These are phyloP conservation scores for Gerris buenoi DNA, from an alignment of 1,140 invertebrate species.

Conservation along the genomic window DNA sequence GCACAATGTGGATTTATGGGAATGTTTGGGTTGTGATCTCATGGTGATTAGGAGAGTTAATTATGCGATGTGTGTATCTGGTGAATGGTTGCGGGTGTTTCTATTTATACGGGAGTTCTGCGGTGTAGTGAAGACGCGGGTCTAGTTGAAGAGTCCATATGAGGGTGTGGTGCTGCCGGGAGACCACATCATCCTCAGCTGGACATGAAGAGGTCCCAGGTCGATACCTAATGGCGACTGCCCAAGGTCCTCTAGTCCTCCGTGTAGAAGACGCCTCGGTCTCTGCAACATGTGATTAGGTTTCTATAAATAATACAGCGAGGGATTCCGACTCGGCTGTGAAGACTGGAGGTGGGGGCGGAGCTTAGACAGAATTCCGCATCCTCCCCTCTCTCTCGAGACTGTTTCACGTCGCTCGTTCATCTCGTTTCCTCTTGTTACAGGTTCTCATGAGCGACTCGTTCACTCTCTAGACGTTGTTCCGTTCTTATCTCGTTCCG, in stretches of 20 bases:
- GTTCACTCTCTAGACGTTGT: background rate
- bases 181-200: too few species aligned
- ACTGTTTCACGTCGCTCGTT: background rate
- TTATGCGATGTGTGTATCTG: too few species aligned
- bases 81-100: too few species aligned
- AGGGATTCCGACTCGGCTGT: too few species aligned
- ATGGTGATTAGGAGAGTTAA: too few species aligned
- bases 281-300: background rate
- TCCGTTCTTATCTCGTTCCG: background rate
- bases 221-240: background rate
- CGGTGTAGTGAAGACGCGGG: too few species aligned
- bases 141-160: background rate
- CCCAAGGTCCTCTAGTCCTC: background rate
- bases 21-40: too few species aligned
- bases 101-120: too few species aligned
- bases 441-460: too few species aligned
- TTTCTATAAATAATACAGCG: background rate
- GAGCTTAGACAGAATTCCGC: background rate
- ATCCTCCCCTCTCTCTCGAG: background rate
- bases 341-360: background rate
- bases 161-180: background rate
- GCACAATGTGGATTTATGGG: too few species aligned
- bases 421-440: background rate
- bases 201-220: too few species aligned
- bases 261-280: too few species aligned